Percentiles rank a stretch among this genome's conserved stretches.
phyloP scores from a whole-genome alignment of 2,113 vertebrate genomes.

The Tragulus kanchil region DNA sequence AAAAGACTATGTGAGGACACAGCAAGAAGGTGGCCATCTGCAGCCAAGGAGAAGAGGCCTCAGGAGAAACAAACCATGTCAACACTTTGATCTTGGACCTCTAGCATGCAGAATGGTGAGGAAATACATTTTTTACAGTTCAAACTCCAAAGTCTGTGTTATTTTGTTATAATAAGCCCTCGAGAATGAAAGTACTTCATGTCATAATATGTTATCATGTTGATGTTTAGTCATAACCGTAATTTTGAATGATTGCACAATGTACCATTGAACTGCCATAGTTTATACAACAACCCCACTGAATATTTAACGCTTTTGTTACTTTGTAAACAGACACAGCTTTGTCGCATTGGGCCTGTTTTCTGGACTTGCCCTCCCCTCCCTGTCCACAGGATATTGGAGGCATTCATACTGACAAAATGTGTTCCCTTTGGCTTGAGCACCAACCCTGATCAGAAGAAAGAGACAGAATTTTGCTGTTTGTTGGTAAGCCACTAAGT shows the following conservation, averaged over 20 bases:
- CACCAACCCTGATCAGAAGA: background rate
- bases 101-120: background rate
- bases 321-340: background rate
- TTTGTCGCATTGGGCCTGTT: background rate
- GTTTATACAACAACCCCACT: background rate
- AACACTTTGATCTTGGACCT: background rate
- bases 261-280: background rate
- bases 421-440: background rate
- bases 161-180: background rate
- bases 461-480: background rate
- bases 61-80: background rate
- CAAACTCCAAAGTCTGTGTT: background rate
- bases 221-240: background rate
- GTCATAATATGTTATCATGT: background rate
- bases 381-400: background rate
- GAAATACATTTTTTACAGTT: background rate
- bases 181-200: background rate
- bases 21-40: background rate
- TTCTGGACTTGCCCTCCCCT: background rate
- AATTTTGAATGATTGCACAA: background rate
- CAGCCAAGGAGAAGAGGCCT: background rate
- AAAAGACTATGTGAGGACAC: background rate
- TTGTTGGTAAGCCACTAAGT: background rate
- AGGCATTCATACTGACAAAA: fast-evolving
- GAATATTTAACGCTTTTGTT: background rate